phyloP scores from a whole-genome alignment of 1,140 invertebrate genomes.

The Octopus bimaculoides region DNA sequence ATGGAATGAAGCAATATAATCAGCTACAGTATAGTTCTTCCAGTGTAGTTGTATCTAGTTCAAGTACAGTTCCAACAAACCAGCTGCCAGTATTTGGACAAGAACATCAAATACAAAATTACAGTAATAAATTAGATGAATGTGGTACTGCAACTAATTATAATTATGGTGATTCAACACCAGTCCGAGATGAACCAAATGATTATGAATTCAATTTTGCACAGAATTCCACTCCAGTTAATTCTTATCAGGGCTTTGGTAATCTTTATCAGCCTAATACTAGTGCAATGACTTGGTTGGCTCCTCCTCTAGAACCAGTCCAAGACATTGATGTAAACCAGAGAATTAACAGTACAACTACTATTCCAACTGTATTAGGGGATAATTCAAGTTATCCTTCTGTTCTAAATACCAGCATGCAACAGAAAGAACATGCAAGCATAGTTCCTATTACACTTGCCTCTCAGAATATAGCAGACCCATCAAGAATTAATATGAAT shows the following conservation, averaged over 20 bases:
- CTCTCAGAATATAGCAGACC: neutral
- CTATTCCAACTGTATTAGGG: neutral
- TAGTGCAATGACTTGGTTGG: neutral
- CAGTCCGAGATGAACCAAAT: neutral
- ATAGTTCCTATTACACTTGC: neutral
- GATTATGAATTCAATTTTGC: slow-evolving; percentile 1
- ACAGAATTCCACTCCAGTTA: neutral
- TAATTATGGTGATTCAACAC: slow-evolving; percentile 1
- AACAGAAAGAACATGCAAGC: neutral
- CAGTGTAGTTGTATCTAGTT: neutral
- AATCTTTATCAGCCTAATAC: neutral
- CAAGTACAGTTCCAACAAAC: neutral
- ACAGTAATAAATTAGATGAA: neutral
- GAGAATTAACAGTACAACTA: neutral
- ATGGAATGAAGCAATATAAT: neutral
- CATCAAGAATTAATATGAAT: neutral
- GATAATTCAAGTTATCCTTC: neutral
- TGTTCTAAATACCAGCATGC: neutral
- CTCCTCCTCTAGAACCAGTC: neutral
- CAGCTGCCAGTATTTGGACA: neutral
- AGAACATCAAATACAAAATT: neutral
- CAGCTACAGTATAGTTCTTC: neutral
- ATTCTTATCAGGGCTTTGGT: neutral
- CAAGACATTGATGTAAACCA: slow-evolving; percentile 1
- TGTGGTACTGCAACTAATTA: neutral